Conservation (phyloP, 2,888 invertebrate species). For the Agonopterix subpropinquella region DNA sequence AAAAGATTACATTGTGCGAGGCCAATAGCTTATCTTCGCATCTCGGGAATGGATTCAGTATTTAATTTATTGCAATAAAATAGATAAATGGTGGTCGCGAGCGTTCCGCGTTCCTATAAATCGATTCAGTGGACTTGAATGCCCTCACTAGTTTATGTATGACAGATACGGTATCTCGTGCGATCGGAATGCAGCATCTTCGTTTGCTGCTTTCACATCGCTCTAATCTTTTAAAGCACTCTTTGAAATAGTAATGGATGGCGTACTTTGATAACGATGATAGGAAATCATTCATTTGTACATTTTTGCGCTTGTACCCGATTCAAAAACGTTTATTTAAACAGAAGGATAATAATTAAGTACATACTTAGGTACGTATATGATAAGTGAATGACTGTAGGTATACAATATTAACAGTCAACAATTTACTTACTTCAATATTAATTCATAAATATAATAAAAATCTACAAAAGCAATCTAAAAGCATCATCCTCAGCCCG, state of each 20-base stretch:
- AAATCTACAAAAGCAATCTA: too few relatives aligned
- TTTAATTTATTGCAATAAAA: conserved; percentile 73
- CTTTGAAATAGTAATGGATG: conserved; percentile 30
- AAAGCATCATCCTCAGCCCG: too few relatives aligned
- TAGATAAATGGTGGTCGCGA: conserved; percentile 58
- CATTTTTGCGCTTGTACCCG: too few relatives aligned
- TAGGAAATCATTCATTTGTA: too few relatives aligned
- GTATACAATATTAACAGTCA: too few relatives aligned
- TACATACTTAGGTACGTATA: too few relatives aligned
- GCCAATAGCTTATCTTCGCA: conserved; percentile 61
- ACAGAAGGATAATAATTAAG: too few relatives aligned
- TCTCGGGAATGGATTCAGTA: conserved; percentile 56
- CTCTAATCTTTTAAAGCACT: conserved; percentile 24
- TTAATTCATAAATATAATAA: too few relatives aligned
- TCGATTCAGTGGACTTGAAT: conserved; percentile 26
- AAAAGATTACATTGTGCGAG: conserved; percentile 72
- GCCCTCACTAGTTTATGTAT: conserved; percentile 35
- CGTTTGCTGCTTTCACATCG: conserved; percentile 34
- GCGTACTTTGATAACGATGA: conserved; percentile 3
- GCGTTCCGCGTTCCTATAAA: conserved; percentile 66
- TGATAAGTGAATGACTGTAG: too few relatives aligned
- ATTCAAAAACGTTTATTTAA: too few relatives aligned
- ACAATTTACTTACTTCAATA: too few relatives aligned
- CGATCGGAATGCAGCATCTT: conserved; percentile 32
- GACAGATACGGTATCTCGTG: conserved; percentile 43